These are phyloP conservation scores for Solenopsis fugax DNA, from an alignment of 1,140 invertebrate genomes.

Conservation along the genomic window DNA sequence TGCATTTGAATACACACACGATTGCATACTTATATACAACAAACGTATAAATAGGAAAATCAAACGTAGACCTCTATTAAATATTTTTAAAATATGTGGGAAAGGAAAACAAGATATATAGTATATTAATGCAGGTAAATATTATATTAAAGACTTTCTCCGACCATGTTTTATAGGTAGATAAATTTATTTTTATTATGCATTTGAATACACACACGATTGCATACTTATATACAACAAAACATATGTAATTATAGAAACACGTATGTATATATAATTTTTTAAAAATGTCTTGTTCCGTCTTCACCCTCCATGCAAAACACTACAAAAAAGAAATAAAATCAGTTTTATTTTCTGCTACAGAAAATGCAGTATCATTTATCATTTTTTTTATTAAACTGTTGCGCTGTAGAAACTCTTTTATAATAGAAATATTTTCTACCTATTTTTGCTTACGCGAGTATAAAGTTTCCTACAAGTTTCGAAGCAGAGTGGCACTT, in stretches of 20 bases:
- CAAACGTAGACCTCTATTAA: not conserved
- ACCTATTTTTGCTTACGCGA: not conserved
- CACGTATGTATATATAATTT: not conserved
- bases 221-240: not conserved
- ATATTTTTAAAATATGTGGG: not conserved
- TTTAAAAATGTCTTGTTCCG: not conserved
- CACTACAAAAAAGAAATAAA: not conserved
- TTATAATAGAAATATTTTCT: not conserved
- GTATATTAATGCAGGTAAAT: not conserved
- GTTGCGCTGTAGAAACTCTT: not conserved
- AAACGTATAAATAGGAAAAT: not conserved
- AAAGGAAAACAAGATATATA: not conserved
- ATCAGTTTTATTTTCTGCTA: not conserved
- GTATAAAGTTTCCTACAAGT: not conserved
- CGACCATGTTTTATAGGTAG: not conserved
- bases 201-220: not conserved
- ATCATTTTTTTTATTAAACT: not conserved
- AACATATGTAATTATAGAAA: not conserved
- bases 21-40: no score
- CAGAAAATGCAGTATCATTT: not conserved
- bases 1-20: not conserved
- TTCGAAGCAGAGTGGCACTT: not conserved
- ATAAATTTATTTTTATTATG: slow-evolving; percentile 4
- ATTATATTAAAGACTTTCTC: not conserved
- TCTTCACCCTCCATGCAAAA: not conserved